Evolutionary conservation across 2,113 vertebrate genomes (phyloP), one percentile per base, ranked within the genome.

Genomic region (Mellivora capensis): DNA sequence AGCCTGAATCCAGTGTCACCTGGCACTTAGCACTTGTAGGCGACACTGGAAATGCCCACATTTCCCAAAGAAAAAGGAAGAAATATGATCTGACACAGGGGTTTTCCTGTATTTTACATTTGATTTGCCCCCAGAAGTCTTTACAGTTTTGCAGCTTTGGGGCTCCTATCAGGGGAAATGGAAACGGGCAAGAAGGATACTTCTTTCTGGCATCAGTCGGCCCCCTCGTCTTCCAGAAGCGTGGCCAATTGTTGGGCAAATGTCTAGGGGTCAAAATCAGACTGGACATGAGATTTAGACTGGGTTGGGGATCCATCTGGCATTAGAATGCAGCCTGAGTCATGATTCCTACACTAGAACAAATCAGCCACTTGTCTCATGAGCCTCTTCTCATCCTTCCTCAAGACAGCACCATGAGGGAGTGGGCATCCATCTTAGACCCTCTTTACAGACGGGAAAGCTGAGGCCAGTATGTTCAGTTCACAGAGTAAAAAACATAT

Each of bases 1-100:
- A 72, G 21, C 47, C 52, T 83, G 80, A 71, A 18, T 64, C 39
- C 37, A 27, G 8, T 3, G 29, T 54, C 59, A 64, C 37, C 77
- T 4, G 21, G 42, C 61, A 23, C 29, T 27, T 69, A 57, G 44
- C 91, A 31, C 18, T 77, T 25, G 57, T 39, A 69, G 91, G 61
- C 52, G 80, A 27, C 18, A 14, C 13, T 93, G 81, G 52, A 87
- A 90, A 96, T 31, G 18, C 57, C 12, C 49, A 31, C 23, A 71
- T 89, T 97, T 95, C 64, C 81, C 83, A 44, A 79, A 69, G 8
- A 77, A 88, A 91, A 94, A 23, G 79, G 72, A 67, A 72, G 57
- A 85, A n/a, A 3, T n/a, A 52, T 25, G 44, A 72, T 27, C 44
- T 27, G 27, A 91, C 15, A 57, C 42, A 44, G 57, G 29, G 64